Evolutionary conservation across 2,113 vertebrate genomes (phyloP), one percentile per base, ranked within the genome.

Genomic region (Telmatochromis sp.): DNA sequence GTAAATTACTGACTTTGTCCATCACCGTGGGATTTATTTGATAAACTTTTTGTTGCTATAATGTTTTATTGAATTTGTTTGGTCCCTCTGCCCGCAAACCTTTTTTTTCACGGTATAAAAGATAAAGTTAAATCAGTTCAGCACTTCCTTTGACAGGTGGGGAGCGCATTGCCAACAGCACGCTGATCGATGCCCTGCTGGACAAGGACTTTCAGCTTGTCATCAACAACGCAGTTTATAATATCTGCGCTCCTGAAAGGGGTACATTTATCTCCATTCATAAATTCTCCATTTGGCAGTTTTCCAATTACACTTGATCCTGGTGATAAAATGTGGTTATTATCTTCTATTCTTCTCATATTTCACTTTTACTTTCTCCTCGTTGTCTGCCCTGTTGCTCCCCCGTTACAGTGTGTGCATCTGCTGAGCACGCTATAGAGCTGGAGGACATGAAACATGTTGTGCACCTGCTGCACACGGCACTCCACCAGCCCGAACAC

Each of bases 171-270:
- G 96, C 97, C 86, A 85, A 93, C 92, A 94, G 94, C 75, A 98
- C 97, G 1, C 91, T 97, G 37, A 95, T 99, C 90, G 96, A 97
- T 37, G 13, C 96, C 85, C 94, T 99, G 89, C 40, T 99, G 88
- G 96, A 92, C 91, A 97, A 96, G 85, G 96, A 97, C 92, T 99
- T 99, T 73, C 96, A 97, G 85, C 97, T 99, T 53, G 81, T 97
- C 88, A 96, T 99, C 90, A 98, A 99, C 82, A 68, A 95, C 26
- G 57, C 75, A 7, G 93, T 94, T 1, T 97, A 98, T 82, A 91
- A 89, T 1, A 95, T 99, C 31, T 89, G 81, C 35, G 80, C 97
- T 45, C 97, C 97, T 26, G 89, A 93, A 12, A 96, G 89, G 94
- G 98, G 98, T 99, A 97, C 17, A 9, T 45, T 55, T 58, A 4